Conservation (phyloP, 2,797 vertebrate genomes). For the Tokudaia muenninki region DNA sequence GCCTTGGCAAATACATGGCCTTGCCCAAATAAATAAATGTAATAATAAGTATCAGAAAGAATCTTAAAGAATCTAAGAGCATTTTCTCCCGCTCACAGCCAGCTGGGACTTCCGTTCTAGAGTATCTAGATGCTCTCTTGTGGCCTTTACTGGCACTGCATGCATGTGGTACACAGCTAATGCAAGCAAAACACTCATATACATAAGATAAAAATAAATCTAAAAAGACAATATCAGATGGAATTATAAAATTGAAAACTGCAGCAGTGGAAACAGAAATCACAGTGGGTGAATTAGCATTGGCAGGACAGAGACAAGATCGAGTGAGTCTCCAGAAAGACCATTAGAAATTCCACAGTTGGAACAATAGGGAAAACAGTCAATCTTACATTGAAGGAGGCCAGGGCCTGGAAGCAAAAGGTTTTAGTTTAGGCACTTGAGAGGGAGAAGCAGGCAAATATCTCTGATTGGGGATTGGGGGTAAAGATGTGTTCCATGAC, state of each 20-base stretch:
- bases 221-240: neutral
- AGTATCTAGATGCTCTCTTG: neutral
- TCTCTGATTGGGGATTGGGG: neutral
- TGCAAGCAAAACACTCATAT: neutral
- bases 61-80: neutral
- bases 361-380: neutral
- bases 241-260: slow-evolving; percentile 44
- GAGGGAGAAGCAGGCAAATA: neutral
- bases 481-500: neutral
- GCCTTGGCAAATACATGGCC: neutral
- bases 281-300: neutral
- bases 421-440: neutral
- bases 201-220: neutral
- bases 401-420: neutral
- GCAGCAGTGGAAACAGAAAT: neutral
- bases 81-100: neutral
- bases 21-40: neutral
- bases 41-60: neutral
- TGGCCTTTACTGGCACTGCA: neutral
- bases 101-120: neutral
- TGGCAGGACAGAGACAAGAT: slow-evolving; percentile 8
- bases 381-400: neutral
- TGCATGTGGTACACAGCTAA: neutral
- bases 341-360: neutral
- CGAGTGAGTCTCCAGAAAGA: neutral